These are phyloP conservation scores for Apomyelois bistriatella DNA, from an alignment of 2,888 invertebrate species.

Conservation along the genomic window DNA sequence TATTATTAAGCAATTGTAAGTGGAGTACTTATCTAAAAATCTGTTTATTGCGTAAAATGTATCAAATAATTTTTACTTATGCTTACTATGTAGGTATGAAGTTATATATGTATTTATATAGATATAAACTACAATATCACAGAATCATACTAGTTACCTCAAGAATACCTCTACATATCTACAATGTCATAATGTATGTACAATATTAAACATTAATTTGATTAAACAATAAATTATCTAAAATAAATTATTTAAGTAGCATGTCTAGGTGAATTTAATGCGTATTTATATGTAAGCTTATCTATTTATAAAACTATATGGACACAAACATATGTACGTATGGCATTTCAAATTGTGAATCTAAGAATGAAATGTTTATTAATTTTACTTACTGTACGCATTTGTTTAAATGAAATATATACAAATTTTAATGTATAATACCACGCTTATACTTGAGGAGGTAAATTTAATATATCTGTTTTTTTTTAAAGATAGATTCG, in stretches of 20 bases:
- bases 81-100: background rate
- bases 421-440: too few relatives aligned
- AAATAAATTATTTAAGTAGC: constrained; percentile 18
- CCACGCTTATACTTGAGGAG: too few relatives aligned
- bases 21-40: too few relatives aligned
- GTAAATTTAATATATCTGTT: too few relatives aligned
- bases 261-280: constrained; percentile 6
- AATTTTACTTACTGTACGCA: background rate
- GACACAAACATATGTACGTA: too few relatives aligned
- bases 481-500: too few relatives aligned
- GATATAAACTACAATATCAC: constrained; percentile 62
- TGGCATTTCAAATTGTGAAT: background rate
- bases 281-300: too few relatives aligned
- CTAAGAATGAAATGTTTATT: background rate
- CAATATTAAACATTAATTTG: background rate
- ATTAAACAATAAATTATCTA: constrained; percentile 13
- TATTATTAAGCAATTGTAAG: too few relatives aligned
- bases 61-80: too few relatives aligned
- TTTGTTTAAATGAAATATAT: background rate
- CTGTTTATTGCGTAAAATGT: too few relatives aligned
- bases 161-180: background rate
- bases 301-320: background rate
- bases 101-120: constrained; percentile 21
- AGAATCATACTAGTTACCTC: constrained; percentile 39
- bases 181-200: background rate